These are phyloP conservation scores for Pelusios castaneus DNA, from an alignment of 2,113 vertebrate species.

Conservation along the genomic window DNA sequence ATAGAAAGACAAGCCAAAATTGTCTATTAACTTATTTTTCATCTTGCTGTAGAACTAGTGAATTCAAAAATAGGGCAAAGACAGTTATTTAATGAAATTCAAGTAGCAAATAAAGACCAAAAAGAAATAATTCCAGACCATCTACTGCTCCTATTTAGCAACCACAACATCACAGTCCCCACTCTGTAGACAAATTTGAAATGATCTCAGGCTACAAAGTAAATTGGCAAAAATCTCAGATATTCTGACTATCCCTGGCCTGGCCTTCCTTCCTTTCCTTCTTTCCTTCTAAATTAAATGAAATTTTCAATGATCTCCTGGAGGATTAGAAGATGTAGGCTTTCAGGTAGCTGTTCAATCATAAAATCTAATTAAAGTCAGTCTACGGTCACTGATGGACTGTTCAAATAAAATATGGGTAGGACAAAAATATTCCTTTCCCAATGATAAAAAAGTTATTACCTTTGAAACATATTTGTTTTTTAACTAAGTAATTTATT, in stretches of 20 bases:
- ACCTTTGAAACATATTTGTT: constrained; percentile 25
- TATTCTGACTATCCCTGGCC: not conserved
- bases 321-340: not conserved
- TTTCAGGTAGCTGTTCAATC: not conserved
- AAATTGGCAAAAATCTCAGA: not conserved
- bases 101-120: not conserved
- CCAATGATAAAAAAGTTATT: constrained; percentile 61
- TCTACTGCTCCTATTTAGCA: accelerated
- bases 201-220: not conserved
- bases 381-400: constrained; percentile 56
- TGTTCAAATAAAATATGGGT: constrained; percentile 46
- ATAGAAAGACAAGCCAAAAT: not conserved
- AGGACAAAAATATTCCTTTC: constrained; percentile 43
- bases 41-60: not conserved
- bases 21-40: not conserved
- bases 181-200: not conserved
- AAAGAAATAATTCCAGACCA: not conserved
- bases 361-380: constrained; percentile 39
- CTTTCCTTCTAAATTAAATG: too few relatives aligned
- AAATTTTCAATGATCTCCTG: not conserved
- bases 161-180: not conserved
- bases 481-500: constrained; percentile 39
- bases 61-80: not conserved
- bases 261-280: too few relatives aligned
- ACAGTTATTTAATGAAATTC: not conserved